Evolutionary conservation across 2,888 invertebrate species (phyloP).

Genomic region (Pycnomerus fuliginosus): DNA sequence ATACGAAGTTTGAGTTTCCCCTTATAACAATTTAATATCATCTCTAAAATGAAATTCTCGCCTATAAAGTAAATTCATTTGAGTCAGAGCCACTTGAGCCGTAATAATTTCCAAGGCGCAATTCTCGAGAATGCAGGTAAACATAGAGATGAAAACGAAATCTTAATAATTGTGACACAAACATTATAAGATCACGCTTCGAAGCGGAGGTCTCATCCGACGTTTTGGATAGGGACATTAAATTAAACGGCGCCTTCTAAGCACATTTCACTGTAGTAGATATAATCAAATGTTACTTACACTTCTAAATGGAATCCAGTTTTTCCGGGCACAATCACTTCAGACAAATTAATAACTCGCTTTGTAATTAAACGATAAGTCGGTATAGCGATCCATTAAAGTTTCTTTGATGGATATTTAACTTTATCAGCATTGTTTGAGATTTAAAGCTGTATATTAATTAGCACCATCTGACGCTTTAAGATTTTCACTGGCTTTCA

Average conservation of each 20-base stretch:
- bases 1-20: slow-evolving; percentile 29
- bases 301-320: too few species aligned
- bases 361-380: not conserved
- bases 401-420: slow-evolving; percentile 45
- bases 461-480: too few species aligned
- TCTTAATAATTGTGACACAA: slow-evolving; percentile 51
- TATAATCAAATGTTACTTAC: too few species aligned
- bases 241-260: too few species aligned
- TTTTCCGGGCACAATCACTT: too few species aligned
- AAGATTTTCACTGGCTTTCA: too few species aligned
- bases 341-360: not conserved
- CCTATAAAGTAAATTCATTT: slow-evolving; percentile 47
- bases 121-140: slow-evolving; percentile 43
- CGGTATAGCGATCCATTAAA: slow-evolving; percentile 35
- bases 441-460: slow-evolving; percentile 44
- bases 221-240: slow-evolving; percentile 12
- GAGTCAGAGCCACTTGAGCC: slow-evolving; percentile 40
- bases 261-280: too few species aligned
- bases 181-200: slow-evolving; percentile 37
- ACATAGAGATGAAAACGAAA: slow-evolving; percentile 49
- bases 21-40: slow-evolving; percentile 50
- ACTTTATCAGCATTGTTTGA: slow-evolving; percentile 49
- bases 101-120: slow-evolving; percentile 39
- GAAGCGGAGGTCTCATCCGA: slow-evolving; percentile 14
- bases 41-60: slow-evolving; percentile 46